Base-by-base conservation (phyloP, 2,113 vertebrate species). In the Apodemus sylvaticus region DNA sequence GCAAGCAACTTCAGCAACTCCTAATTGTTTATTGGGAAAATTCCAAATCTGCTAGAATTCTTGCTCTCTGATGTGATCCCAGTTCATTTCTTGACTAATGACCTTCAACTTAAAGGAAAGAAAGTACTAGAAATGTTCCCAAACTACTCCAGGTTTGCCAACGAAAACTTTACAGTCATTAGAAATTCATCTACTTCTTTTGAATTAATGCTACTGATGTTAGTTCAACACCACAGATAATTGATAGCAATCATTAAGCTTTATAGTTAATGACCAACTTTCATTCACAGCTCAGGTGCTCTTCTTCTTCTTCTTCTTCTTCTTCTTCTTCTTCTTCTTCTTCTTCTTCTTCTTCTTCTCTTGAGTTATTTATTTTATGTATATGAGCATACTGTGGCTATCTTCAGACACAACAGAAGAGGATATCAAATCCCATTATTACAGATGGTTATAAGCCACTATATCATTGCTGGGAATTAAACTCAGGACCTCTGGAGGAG, bases 21-120 rank as follows among this genome's bases (percentile, higher is more conserved):
- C 39, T 94, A 94, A 93, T 96, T 94, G 42, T 79, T 96, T 93
- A 76, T 45, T 97, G 95, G 76, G 94, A 88, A 91, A 92, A 93
- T 77, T 96, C 92, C 95, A 97, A 89, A 93, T 90, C 64, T 86
- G 6, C 94, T 3, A 1, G 36, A 92, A 94, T 96, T 97, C 60
- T 88, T 96, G 74, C 71, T 96, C n/a, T 68, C 64, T 51, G 79
- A 60, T 94, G 20, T 90, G 92, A 97, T 20, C 29, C 42, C 90
- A 91, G 22, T 9, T 96, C 91, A 62, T 87, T 96, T 93, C 71
- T 82, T 88, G 93, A 96, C 90, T 96, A 82, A 94, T 96, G 89
- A 91, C 51, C 34, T 96, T 95, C 76, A 96, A 10, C 53, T 76
- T 31, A 60, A 93, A 94, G 68, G 74, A 70, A 93, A 96, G 42